phyloP scores from a whole-genome alignment of 2,113 vertebrate genomes.

The Porphyrio hochstetteri region DNA sequence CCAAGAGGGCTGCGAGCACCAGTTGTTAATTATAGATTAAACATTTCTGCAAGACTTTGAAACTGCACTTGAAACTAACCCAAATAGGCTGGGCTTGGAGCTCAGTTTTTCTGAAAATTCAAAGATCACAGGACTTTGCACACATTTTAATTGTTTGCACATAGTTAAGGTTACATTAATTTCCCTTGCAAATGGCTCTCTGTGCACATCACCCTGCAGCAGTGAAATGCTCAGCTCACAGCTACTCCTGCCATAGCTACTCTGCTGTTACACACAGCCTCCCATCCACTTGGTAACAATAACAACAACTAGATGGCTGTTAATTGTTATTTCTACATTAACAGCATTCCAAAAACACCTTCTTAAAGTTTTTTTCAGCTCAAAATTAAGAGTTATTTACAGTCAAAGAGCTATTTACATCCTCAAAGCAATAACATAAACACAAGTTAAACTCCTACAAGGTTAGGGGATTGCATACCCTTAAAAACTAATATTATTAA shows the following conservation, averaged over 20 bases:
- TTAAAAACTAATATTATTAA: not conserved
- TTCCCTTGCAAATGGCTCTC: not conserved
- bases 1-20: not conserved
- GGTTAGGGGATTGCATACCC: not conserved
- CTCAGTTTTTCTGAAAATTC: not conserved
- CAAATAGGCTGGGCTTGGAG: not conserved
- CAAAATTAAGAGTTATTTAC: not conserved
- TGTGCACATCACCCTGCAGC: accelerated
- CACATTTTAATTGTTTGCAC: not conserved
- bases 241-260: not conserved
- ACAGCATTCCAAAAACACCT: not conserved
- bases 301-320: not conserved
- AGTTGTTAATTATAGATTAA: constrained; percentile 49
- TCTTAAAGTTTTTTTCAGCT: not conserved
- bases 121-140: not conserved
- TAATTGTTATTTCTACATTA: not conserved
- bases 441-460: not conserved
- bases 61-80: not conserved
- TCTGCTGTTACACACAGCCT: accelerated
- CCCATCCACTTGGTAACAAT: not conserved
- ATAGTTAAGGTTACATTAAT: not conserved
- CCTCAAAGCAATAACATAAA: not conserved
- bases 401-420: not conserved
- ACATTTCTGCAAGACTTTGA: not conserved
- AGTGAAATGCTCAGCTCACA: not conserved